Evolutionary conservation across 37 sponge, comb jelly and placozoan genomes (phyloP).

Genomic region (Diacarnus erythraeanus): DNA sequence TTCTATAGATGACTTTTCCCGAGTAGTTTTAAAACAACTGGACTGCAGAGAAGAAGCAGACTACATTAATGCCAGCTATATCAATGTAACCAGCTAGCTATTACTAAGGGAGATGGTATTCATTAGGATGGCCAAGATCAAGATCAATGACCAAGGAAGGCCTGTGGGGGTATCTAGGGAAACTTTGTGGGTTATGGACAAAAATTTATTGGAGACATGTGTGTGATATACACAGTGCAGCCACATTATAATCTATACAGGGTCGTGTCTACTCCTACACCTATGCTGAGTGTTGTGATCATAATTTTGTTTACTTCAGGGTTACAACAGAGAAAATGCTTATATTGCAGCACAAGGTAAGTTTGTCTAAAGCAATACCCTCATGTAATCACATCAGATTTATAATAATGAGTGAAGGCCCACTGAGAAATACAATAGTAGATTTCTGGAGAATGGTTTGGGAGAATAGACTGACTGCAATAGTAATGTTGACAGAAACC

Average conservation of each 20-base stretch:
- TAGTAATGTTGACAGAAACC: slow-evolving; percentile 69
- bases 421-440: slow-evolving; percentile 44
- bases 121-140: no score
- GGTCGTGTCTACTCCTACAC: no score
- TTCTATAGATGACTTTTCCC: slow-evolving; percentile 43
- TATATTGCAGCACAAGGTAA: slow-evolving; percentile 69
- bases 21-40: slow-evolving; percentile 26
- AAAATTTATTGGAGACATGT: no score
- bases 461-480: slow-evolving; percentile 49
- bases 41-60: slow-evolving; percentile 16
- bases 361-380: neutral
- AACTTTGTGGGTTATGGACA: no score
- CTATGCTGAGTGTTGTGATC: no score
- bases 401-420: slow-evolving; percentile 26
- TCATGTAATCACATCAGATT: neutral
- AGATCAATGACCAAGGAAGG: no score
- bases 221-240: no score
- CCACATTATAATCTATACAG: no score
- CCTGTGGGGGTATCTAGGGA: no score
- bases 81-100: slow-evolving; percentile 28
- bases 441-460: slow-evolving; percentile 74
- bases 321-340: slow-evolving; percentile 41
- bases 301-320: no score
- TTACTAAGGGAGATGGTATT: no score
- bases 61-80: slow-evolving; percentile 68